Evolutionary conservation across 2,113 vertebrate genomes (phyloP).

Genomic region (Anguilla japonica): DNA sequence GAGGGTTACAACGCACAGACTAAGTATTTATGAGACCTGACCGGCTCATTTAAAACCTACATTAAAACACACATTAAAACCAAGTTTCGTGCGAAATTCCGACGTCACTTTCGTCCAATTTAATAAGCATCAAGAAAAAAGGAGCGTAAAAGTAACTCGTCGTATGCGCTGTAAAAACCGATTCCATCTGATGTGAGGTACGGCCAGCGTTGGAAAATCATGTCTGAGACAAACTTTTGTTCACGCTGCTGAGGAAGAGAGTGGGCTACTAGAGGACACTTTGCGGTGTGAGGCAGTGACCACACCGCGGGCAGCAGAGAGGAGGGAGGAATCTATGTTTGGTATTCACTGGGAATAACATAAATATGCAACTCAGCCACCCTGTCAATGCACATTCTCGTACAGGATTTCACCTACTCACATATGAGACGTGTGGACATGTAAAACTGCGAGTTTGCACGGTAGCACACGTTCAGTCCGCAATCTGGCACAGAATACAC

Average conservation of each 20-base stretch:
- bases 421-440: slow-evolving; percentile 19
- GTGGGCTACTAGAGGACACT: slow-evolving; percentile 1
- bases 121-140: neutral
- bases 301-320: neutral
- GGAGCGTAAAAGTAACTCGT: neutral
- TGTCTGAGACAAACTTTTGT: slow-evolving; percentile 1
- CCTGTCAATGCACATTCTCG: slow-evolving; percentile 1
- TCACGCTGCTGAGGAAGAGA: neutral
- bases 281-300: neutral
- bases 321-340: neutral
- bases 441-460: slow-evolving; percentile 30
- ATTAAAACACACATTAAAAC: neutral
- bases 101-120: neutral
- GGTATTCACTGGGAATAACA: neutral
- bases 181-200: neutral
- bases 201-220: neutral
- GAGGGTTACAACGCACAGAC: neutral
- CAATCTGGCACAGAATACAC: slow-evolving; percentile 32
- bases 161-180: neutral
- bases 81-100: neutral
- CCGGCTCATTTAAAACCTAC: neutral
- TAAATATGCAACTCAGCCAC: neutral
- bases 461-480: slow-evolving; percentile 52
- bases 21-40: neutral
- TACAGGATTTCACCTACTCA: slow-evolving; percentile 13